Base-by-base conservation (phyloP, 2,113 vertebrate genomes). In the Amblyopsis rosae region DNA sequence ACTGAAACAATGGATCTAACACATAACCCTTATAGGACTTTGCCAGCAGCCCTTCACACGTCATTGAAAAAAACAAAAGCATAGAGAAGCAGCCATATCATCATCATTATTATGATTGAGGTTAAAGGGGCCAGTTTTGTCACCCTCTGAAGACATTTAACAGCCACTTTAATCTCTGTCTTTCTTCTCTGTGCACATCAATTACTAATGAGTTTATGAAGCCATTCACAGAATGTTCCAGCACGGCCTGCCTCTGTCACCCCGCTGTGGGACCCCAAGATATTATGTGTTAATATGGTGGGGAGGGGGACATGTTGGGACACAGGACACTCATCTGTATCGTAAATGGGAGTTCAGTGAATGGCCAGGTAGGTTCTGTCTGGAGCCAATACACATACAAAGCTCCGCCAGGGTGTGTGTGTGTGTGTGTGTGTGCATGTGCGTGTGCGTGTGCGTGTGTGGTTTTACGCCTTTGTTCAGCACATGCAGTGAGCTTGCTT, bases 321-420 rank as follows among this genome's bases (percentile, higher is more conserved):
- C 76, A 59, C 32, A 13, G 15, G 70, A 80, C 62, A 77, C 70
- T 86, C 73, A 84, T 79, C 81, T 84, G 85, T 78, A 83, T 84
- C 87, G 64, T 86, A 82, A 83, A 84, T 67, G 64, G 70, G 65
- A 56, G 78, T 72, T 72, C 65, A 47, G 63, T 60, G 32, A 75
- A 77, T 33, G 69, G 53, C 49, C 87, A 86, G 87, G 87, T 84
- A 80, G 3, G 49, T 15, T 49, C 65, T 12, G 90, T 92, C 91
- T 92, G 89, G 76, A 69, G 83, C 73, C 54, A 92, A 89, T 91
- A 89, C 89, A 82, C 89, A 86, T 60, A 1, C 56, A 19, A 26
- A 26, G 26, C 26, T 26, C 2, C 2, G 26, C 26, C 26, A 26
- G 26, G 26, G 26, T 26, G 26, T 26, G 26, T 26, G 26, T 26